These are phyloP conservation scores for Ophion ellenae DNA, from an alignment of 2,888 invertebrate genomes.

Conservation along the genomic window DNA sequence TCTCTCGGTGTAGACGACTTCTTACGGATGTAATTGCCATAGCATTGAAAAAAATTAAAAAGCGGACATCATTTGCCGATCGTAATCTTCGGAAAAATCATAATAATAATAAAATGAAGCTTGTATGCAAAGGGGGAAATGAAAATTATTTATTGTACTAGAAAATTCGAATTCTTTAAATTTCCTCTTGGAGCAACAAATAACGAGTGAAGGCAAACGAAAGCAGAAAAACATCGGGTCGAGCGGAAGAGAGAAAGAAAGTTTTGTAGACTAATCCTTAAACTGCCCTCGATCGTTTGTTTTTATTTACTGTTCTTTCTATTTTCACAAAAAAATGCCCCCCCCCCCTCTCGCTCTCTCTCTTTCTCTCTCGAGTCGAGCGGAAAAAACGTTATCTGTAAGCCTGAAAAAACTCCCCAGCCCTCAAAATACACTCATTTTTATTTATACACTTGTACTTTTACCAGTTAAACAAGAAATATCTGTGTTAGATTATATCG, in stretches of 20 bases:
- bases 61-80: constrained; percentile 10
- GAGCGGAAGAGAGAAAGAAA: constrained; percentile 18
- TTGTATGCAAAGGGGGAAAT: constrained; percentile 17
- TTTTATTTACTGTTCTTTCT: constrained; percentile 11
- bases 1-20: not conserved
- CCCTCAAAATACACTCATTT: constrained; percentile 34
- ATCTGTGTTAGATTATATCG: constrained; percentile 63
- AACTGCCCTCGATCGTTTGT: constrained; percentile 29
- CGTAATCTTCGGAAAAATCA: constrained; percentile 22
- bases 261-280: constrained; percentile 30
- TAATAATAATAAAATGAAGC: constrained; percentile 16
- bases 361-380: constrained; percentile 6
- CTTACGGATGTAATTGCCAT: not conserved
- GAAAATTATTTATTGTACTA: constrained; percentile 32
- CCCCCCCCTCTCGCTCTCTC: too few relatives aligned
- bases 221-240: not conserved
- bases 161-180: constrained; percentile 33
- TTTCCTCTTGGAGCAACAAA: constrained; percentile 2
- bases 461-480: constrained; percentile 55
- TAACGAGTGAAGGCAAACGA: constrained; percentile 9
- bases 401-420: constrained; percentile 13
- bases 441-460: constrained; percentile 57
- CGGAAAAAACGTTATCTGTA: not conserved
- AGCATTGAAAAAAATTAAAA: constrained; percentile 1
- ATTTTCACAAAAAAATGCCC: not conserved